Evolutionary conservation across 2,888 invertebrate genomes (phyloP).

Genomic region (Altica lythri): DNA sequence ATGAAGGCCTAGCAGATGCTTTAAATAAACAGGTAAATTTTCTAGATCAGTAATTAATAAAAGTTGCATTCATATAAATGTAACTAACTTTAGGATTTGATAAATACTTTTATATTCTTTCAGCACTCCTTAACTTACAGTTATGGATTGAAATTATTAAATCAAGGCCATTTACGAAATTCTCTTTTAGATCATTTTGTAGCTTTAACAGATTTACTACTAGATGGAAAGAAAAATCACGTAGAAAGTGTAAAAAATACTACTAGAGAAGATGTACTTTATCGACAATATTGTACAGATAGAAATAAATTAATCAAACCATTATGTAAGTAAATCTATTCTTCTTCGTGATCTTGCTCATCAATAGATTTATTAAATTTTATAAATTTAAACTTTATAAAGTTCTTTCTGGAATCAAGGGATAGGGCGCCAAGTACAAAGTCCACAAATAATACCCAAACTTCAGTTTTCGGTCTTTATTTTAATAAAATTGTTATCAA

Average conservation of each 20-base stretch:
- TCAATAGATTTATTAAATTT: conserved; percentile 42
- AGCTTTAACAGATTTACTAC: conserved; percentile 70
- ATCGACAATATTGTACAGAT: conserved; percentile 70
- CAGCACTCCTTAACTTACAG: conserved; percentile 55
- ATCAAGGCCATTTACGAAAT: conserved; percentile 62
- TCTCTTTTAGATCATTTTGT: conserved; percentile 72
- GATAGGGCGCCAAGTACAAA: too few species aligned
- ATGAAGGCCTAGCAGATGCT: conserved; percentile 59
- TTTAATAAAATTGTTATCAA: too few species aligned
- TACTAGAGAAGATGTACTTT: conserved; percentile 60
- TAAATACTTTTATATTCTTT: conserved; percentile 30
- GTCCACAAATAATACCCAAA: too few species aligned
- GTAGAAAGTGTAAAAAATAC: conserved; percentile 68
- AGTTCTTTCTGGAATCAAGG: too few species aligned
- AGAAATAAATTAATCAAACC: conserved; percentile 69
- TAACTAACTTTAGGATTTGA: neutral
- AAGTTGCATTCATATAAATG: neutral
- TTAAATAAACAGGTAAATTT: conserved; percentile 40
- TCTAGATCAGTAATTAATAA: neutral
- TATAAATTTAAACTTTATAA: neutral
- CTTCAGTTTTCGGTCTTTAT: too few species aligned
- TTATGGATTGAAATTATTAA: conserved; percentile 63
- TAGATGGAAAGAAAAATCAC: conserved; percentile 74
- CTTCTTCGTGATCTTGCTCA: too few species aligned
- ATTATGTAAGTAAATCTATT: too few species aligned